Evolutionary conservation across 1,140 invertebrate species (phyloP).

Genomic region (Panulirus ornatus): DNA sequence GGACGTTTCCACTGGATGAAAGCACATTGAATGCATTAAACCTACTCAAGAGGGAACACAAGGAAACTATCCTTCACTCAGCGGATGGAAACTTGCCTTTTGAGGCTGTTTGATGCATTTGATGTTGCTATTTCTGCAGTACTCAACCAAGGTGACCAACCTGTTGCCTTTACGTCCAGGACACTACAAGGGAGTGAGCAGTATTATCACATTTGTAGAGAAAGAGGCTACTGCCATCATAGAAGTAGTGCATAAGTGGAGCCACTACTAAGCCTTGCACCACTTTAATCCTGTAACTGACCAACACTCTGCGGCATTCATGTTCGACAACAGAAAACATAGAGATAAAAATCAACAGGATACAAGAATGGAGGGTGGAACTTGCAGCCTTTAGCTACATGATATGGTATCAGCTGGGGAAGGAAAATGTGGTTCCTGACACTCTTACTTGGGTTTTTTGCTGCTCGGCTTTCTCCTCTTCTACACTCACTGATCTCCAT

Average conservation of each 20-base stretch:
- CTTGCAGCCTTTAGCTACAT: slow-evolving; percentile 47
- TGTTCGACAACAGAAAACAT: slow-evolving; percentile 39
- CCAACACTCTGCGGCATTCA: slow-evolving; percentile 39
- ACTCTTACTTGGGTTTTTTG: neutral
- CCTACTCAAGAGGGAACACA: slow-evolving; percentile 18
- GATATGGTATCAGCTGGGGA: neutral
- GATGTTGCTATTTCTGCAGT: slow-evolving; percentile 49
- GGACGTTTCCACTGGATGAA: slow-evolving; percentile 35
- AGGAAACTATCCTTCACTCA: slow-evolving; percentile 37
- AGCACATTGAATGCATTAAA: slow-evolving; percentile 23
- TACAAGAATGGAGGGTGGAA: slow-evolving; percentile 27
- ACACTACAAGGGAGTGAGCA: slow-evolving; percentile 37
- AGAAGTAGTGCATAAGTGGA: too few species aligned
- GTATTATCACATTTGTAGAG: slow-evolving; percentile 37
- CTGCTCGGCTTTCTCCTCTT: neutral
- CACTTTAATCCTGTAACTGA: slow-evolving; percentile 43
- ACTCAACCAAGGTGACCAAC: slow-evolving; percentile 52
- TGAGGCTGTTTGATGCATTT: slow-evolving; percentile 36
- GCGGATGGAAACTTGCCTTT: slow-evolving; percentile 34
- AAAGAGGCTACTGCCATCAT: neutral
- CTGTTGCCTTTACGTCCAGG: slow-evolving; percentile 46
- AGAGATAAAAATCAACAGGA: slow-evolving; percentile 48
- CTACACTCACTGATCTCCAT: neutral
- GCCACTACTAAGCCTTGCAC: slow-evolving; percentile 40
- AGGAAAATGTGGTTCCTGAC: too few species aligned